Evolutionary conservation across 2,888 invertebrate species (phyloP), one percentile per base, ranked within the genome.

Genomic region (Diaprepes abbreviatus): DNA sequence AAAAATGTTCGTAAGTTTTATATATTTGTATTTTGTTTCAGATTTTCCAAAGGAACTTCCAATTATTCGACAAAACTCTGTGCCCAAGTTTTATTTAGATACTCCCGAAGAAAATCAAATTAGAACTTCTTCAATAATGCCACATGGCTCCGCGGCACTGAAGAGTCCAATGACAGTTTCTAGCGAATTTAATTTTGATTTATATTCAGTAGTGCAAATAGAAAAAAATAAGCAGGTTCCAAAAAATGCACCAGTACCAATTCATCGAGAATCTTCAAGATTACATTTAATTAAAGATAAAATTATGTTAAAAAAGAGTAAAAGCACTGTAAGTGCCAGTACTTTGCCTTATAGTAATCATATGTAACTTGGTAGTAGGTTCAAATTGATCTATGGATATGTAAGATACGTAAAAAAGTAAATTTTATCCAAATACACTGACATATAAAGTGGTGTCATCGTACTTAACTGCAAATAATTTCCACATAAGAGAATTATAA

Each of bases 21-120:
- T 36, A 3, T 10, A 2, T 36, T 36, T 36, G 36, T 12, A 36
- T 9, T 36, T 5, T 36, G 36, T 5, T 24, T 24, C 24, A 24
- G 79, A 71, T 65, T 71, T 59, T 59, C 75, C 78, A 12, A 78
- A 78, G 66, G 84, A 85, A 68, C 64, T 85, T 10, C 84, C 84
- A 0, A 79, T 84, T 6, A 84, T 84, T 36, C 77, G 83, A 17
- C 85, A 85, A 70, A 79, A 78, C 57, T 84, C 84, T 6, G 82
- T 84, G 78, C 85, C 85, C 0, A 84, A 83, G 75, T 85, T 85
- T 67, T 85, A 82, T 70, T 62, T 84, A 38, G 84, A 83, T 38
- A 83, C 83, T 2, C 84, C 85, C 0, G 83, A 83, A 55, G 76
- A 74, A 10, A 80, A 80, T 55, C 81, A 83, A 70, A 45, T 70